phyloP scores from a whole-genome alignment of 1,140 invertebrate genomes.

The Eupristina koningsbergeri region DNA sequence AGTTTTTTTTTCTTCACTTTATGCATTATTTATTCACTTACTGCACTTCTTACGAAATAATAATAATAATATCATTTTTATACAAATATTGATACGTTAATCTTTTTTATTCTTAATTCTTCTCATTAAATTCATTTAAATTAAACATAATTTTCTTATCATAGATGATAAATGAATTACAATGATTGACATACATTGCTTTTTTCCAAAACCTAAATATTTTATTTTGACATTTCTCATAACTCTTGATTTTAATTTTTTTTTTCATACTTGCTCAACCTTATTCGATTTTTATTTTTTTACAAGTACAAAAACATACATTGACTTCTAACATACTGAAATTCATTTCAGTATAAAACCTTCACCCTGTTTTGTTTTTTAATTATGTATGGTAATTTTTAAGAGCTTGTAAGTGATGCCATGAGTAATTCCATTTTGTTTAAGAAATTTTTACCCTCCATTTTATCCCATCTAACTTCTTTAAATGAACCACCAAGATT shows the following conservation, averaged over 20 bases:
- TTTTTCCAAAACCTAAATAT: constrained; percentile 17
- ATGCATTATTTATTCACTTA: constrained; percentile 40
- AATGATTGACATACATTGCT: constrained; percentile 42
- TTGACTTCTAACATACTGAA: neutral
- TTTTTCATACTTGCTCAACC: neutral
- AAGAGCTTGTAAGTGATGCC: constrained; percentile 86
- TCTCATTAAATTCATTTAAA: neutral
- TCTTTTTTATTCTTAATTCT: constrained; percentile 36
- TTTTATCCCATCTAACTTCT: constrained; percentile 92
- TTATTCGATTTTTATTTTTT: neutral
- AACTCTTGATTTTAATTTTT: constrained; percentile 12
- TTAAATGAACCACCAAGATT: constrained; percentile 91
- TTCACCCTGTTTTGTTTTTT: constrained; percentile 36
- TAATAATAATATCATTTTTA: constrained; percentile 60
- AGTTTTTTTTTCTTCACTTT: constrained; percentile 18
- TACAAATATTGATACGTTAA: constrained; percentile 51
- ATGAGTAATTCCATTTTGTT: constrained; percentile 97
- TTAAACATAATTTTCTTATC: constrained; percentile 6
- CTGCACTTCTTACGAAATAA: constrained; percentile 53
- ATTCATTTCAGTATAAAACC: constrained; percentile 7
- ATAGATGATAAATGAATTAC: constrained; percentile 24
- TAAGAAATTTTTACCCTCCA: constrained; percentile 97
- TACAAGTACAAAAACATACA: neutral
- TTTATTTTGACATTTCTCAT: constrained; percentile 25
- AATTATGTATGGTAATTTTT: constrained; percentile 40